Conservation (phyloP, 2,888 invertebrate genomes). For the Tenthredo livida region DNA sequence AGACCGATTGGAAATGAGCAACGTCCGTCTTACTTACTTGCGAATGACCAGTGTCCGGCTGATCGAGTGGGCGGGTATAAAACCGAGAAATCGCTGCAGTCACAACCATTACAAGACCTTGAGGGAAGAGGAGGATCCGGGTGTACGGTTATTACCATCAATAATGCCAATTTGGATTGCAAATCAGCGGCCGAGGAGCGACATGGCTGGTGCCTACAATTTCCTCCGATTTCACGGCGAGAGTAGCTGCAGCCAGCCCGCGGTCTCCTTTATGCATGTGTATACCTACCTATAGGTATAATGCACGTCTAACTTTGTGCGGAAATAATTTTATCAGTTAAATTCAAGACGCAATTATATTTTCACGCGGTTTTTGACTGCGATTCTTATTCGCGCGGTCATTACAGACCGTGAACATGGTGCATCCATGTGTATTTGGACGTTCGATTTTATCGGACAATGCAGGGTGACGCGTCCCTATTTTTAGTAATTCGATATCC, state of each 20-base stretch:
- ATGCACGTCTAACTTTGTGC: not conserved
- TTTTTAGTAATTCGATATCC: conserved; percentile 22
- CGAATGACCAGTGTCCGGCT: not conserved
- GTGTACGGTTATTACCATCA: conserved; percentile 76
- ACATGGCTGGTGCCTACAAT: conserved; percentile 72
- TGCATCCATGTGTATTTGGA: not conserved
- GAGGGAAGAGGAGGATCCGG: not conserved
- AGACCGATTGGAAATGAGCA: not conserved
- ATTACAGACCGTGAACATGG: not conserved
- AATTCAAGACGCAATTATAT: not conserved
- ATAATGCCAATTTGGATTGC: conserved; percentile 77
- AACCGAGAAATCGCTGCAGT: not conserved
- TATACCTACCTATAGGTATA: no score
- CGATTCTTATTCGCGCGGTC: not conserved
- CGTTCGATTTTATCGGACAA: not conserved
- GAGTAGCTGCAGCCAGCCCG: conserved; percentile 49
- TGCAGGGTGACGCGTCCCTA: not conserved
- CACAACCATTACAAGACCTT: not conserved
- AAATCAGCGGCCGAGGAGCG: conserved; percentile 65
- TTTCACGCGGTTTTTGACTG: no score
- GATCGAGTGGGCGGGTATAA: not conserved
- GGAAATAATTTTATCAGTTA: not conserved
- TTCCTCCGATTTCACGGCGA: conserved; percentile 74
- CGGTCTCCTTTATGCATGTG: not conserved
- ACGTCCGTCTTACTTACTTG: not conserved